Evolutionary conservation across 2,888 invertebrate genomes (phyloP), one percentile per base, ranked within the genome.

Genomic region (Pomacea canaliculata): DNA sequence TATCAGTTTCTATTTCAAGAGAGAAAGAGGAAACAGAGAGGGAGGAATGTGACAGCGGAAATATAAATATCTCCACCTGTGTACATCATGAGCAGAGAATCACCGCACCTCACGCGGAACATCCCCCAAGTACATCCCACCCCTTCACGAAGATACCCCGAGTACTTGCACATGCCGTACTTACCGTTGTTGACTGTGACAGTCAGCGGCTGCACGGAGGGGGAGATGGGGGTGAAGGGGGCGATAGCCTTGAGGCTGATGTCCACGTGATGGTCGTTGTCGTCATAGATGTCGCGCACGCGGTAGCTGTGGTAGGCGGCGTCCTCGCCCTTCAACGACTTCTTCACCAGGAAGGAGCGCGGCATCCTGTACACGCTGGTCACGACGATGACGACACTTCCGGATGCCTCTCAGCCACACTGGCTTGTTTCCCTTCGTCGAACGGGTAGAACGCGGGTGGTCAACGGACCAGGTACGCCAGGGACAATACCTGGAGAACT

Each of bases 341-440:
- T 88, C 79, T 88, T 88, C 27, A 88, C 87, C 16, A 88, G 79
- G 73, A 88, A 88, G 71, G 88, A 88, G 37, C 86, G 81, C n/a
- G 88, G 88, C 87, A 87, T 87, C 46, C 79, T 84, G 65, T 3
- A 13, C 16, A 23, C 9, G 16, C 12, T 73, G 10, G 10, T 60
- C 7, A 10, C 10, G 12, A 63, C 48, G 62, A 48, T 63, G 48
- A 49, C 71, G 2, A 63, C 65, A 60, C 18, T 60, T 71, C 62
- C 62, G 37, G 67, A 5, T 13, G 48, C 19, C 62, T 19, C 19
- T 9, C 19, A 10, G 62, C 19, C 23, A 23, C 10, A 62, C 19
- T 8, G 9, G 10, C 12, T 23, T 9, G 13, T 23, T 13, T 37
- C 19, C 18, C 19, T 65, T 65, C n/a, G 65, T n/a, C 19, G 65